Base-by-base conservation (phyloP, 1,140 invertebrate species). In the Melipona quadrifasciata region DNA sequence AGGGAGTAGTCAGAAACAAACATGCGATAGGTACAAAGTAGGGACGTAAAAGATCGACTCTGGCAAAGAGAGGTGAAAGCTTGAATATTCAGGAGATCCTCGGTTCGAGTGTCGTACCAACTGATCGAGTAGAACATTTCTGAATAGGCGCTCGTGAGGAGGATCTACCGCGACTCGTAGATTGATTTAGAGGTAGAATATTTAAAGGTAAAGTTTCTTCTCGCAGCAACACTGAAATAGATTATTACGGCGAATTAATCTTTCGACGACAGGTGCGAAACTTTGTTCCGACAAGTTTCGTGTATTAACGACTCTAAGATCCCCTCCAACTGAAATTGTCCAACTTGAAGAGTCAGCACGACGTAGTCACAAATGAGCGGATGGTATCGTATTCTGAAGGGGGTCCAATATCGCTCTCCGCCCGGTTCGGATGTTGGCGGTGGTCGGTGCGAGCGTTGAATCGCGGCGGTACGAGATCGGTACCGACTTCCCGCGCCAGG, bases 401-500 rank as follows among this genome's bases (percentile, higher is more conserved):
- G 61, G 73, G 57, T n/a, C 0, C 31, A n/a, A n/a, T n/a, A 75
- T 75, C 21, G 12, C 14, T 75, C 73, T 34, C 21, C 4, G 21
- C 27, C 24, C 31, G 19, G 21, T 27, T 31, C 12, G 5, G 10
- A 17, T 4, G 61, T 39, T 51, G 68, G 34, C 31, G 27, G 53
- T 57, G 39, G 39, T 39, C 31, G 27, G 55, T 47, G 14, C 64
- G 39, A 8, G 24, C 55, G 75, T 47, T 83, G 82, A 84, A 71
- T 84, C 82, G 21, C 27, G 2, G 34, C 34, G 39, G 82, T 80
- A 71, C n/a, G 64, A 81, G 82, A 89, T 86, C 80, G 83, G 86
- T 82, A 85, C 65, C 80, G 51, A 64, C 85, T 83, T 82, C 55
- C 73, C 79, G 80, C 84, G 78, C 80, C 71, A 64, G 81, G 73